Conservation (phyloP, 1,140 invertebrate species). For the Cephus cinctus region DNA sequence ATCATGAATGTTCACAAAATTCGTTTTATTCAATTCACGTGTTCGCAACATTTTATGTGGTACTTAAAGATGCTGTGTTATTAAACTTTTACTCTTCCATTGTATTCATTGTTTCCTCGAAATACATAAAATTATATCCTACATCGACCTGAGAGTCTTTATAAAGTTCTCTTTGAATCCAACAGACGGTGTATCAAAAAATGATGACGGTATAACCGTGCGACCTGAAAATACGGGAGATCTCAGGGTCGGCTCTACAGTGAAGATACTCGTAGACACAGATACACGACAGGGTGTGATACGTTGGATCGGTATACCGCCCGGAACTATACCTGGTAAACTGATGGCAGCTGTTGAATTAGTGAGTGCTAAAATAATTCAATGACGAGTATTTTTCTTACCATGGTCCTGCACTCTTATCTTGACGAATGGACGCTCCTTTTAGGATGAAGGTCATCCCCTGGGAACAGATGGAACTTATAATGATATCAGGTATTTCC, state of each 20-base stretch:
- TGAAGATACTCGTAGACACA: constrained; percentile 66
- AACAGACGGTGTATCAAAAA: constrained; percentile 37
- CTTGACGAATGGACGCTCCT: too few relatives aligned
- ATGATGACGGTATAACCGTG: constrained; percentile 45
- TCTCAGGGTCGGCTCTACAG: constrained; percentile 71
- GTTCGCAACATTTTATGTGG: neutral
- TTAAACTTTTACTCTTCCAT: neutral
- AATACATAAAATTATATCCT: constrained; percentile 10
- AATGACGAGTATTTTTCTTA: too few relatives aligned
- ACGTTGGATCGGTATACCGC: constrained; percentile 77
- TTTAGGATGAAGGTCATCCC: constrained; percentile 64
- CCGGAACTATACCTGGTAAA: constrained; percentile 51
- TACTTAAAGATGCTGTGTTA: too few relatives aligned
- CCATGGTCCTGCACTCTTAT: too few relatives aligned
- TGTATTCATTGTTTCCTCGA: neutral
- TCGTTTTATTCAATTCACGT: constrained; percentile 13
- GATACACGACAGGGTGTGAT: constrained; percentile 75
- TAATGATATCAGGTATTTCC: constrained; percentile 69
- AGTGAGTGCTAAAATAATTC: constrained; percentile 59
- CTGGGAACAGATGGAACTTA: constrained; percentile 74
- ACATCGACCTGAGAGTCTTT: too few relatives aligned
- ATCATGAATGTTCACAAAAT: too few relatives aligned
- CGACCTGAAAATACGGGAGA: constrained; percentile 49
- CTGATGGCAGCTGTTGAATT: constrained; percentile 69
- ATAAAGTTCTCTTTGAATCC: constrained; percentile 11